A percentile compares a stretch with the other conserved stretches of the same genome.
phyloP scores from a whole-genome alignment of 1,140 invertebrate species.

The Zaprionus ghesquierei region DNA sequence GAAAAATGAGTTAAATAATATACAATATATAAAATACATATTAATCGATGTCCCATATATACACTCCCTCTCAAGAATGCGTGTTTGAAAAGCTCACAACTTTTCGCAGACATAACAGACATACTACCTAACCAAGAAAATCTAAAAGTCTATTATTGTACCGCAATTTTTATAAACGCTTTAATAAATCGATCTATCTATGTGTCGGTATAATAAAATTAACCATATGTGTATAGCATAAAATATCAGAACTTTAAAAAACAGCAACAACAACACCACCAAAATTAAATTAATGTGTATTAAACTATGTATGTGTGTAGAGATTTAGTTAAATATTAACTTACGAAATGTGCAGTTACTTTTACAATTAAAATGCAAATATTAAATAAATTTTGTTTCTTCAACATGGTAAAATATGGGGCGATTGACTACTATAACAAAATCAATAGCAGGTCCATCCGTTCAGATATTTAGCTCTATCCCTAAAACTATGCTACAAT shows the following conservation, averaged over 20 bases:
- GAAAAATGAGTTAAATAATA: conserved; percentile 41
- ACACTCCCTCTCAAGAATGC: conserved; percentile 26
- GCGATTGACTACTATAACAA: not conserved
- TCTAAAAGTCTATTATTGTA: conserved; percentile 37
- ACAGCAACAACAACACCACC: conserved; percentile 48
- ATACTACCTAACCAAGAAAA: conserved; percentile 3
- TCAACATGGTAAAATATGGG: conserved; percentile 3
- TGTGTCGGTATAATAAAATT: conserved; percentile 38
- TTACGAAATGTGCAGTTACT: conserved; percentile 57
- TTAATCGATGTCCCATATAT: conserved; percentile 29
- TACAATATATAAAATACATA: conserved; percentile 25
- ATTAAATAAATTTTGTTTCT: conserved; percentile 53
- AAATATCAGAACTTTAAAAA: conserved; percentile 60
- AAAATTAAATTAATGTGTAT: conserved; percentile 75
- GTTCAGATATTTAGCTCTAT: not conserved
- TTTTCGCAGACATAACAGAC: conserved; percentile 21
- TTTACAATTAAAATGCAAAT: conserved; percentile 66
- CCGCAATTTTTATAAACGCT: conserved; percentile 66
- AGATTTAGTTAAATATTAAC: conserved; percentile 74
- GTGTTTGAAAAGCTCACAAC: conserved; percentile 21
- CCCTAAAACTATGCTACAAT: conserved; percentile 20
- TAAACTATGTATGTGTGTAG: conserved; percentile 61
- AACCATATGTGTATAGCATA: conserved; percentile 55
- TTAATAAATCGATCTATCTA: conserved; percentile 48
- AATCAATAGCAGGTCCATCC: not conserved